These are phyloP conservation scores for Centropristis striata DNA, from an alignment of 2,113 vertebrate species.

Conservation along the genomic window DNA sequence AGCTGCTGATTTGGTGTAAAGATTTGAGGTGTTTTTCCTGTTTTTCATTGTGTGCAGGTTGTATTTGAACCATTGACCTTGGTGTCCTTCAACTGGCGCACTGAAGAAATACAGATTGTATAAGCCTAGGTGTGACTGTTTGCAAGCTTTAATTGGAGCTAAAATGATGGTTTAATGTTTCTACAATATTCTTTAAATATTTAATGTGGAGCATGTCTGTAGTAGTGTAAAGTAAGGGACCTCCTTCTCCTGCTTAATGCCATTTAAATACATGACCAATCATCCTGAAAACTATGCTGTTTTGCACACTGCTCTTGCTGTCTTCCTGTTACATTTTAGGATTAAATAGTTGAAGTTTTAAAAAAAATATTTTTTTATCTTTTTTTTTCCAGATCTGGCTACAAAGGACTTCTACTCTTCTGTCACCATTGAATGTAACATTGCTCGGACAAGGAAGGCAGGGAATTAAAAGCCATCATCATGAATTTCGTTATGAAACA, in stretches of 20 bases:
- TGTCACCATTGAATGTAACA: slow-evolving; percentile 85
- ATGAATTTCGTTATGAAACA: slow-evolving; percentile 99
- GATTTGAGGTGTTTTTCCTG: not conserved
- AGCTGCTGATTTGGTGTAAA: not conserved
- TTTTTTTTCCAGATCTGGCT: slow-evolving; percentile 68
- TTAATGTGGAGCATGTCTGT: not conserved
- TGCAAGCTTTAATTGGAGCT: not conserved
- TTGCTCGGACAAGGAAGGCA: slow-evolving; percentile 79
- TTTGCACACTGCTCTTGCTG: not conserved
- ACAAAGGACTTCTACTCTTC: slow-evolving; percentile 73
- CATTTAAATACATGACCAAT: not conserved
- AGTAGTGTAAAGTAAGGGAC: slow-evolving; percentile 1
- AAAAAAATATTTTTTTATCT: not conserved
- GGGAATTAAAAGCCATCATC: slow-evolving; percentile 87
- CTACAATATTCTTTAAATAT: not conserved
- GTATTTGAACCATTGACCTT: slow-evolving; percentile 76
- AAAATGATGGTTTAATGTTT: not conserved
- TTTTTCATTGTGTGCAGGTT: not conserved
- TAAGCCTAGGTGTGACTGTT: not conserved
- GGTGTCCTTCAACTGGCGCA: slow-evolving; percentile 78
- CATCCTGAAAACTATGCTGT: too few species aligned
- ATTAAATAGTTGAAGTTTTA: not conserved
- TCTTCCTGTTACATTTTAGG: not conserved
- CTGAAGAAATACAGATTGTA: not conserved
- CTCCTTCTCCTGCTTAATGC: not conserved